Evolutionary conservation across 2,113 vertebrate species (phyloP).

Genomic region (Tupaia tana): DNA sequence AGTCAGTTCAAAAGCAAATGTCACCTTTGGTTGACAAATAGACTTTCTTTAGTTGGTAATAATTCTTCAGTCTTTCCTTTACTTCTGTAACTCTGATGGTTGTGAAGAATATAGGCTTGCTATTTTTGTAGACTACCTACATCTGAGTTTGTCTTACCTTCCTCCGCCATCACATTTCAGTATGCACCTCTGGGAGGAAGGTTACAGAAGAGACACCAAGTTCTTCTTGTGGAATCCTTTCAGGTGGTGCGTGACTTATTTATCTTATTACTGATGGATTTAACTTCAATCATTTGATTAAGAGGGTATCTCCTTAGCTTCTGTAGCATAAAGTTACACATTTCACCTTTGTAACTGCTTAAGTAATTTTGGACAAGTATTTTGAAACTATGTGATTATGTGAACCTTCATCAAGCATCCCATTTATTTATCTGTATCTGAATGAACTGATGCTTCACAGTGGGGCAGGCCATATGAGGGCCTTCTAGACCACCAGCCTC

Average conservation of each 20-base stretch:
- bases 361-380: neutral
- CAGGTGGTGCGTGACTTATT: neutral
- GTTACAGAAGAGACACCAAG: neutral
- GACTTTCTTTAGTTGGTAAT: neutral
- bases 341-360: neutral
- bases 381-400: neutral
- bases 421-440: slow-evolving; percentile 9
- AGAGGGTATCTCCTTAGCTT: neutral
- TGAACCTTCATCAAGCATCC: neutral
- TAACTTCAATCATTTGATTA: neutral
- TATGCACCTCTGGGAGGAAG: neutral
- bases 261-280: neutral
- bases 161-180: too few species aligned
- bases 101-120: neutral
- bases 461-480: neutral
- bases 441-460: neutral
- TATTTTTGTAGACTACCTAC: too few species aligned
- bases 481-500: neutral
- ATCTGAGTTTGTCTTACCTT: neutral
- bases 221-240: neutral
- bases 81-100: neutral
- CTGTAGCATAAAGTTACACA: neutral
- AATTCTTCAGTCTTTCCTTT: neutral
- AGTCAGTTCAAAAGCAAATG: neutral
- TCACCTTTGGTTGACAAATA: neutral